Evolutionary conservation across 2,113 vertebrate genomes (phyloP).

Genomic region (Anolis sagrei): DNA sequence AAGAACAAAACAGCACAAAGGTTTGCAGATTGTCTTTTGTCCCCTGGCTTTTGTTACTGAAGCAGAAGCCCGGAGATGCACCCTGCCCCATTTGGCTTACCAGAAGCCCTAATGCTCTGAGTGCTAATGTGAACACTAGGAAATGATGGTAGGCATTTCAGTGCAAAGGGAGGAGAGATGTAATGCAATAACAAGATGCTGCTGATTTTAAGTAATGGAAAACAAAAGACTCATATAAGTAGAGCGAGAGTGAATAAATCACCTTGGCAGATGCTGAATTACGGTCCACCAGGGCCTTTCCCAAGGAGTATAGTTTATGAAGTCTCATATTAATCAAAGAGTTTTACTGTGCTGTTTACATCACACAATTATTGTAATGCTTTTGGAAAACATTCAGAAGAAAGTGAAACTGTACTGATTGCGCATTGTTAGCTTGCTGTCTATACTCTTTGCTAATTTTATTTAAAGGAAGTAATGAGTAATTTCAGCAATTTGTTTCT

Average conservation of each 20-base stretch:
- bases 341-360: conserved; percentile 25
- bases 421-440: neutral
- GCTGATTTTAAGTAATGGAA: neutral
- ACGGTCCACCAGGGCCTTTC: neutral
- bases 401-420: neutral
- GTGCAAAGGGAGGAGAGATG: neutral
- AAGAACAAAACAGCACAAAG: neutral
- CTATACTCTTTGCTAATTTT: neutral
- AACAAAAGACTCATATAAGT: neutral
- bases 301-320: neutral
- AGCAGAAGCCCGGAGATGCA: neutral
- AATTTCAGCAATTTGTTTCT: no score
- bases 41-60: neutral
- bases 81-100: neutral
- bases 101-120: neutral
- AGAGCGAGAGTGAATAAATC: neutral
- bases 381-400: conserved; percentile 10
- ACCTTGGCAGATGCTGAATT: neutral
- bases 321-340: conserved; percentile 7
- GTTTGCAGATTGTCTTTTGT: neutral
- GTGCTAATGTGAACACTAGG: neutral
- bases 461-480: no score
- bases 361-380: conserved; percentile 5
- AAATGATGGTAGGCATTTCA: neutral
- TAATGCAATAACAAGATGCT: neutral